Percentiles rank a stretch among this genome's conserved stretches.
Evolutionary conservation across 1,140 invertebrate genomes (phyloP).

Genomic region (Lasaia peninsularis): DNA sequence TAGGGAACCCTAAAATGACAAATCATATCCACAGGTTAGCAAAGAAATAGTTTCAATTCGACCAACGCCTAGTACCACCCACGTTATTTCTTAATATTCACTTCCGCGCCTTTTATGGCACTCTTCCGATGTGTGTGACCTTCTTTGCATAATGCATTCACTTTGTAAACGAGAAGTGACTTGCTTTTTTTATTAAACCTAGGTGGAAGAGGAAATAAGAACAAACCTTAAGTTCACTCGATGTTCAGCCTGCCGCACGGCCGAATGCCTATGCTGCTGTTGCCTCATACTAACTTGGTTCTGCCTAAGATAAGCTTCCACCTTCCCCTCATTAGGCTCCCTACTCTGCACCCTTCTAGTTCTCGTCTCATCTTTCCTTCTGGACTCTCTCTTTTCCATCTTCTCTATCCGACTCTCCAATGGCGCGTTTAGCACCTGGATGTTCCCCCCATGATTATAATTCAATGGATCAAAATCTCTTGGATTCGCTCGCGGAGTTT

Average conservation of each 20-base stretch:
- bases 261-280: constrained; percentile 63
- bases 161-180: no score
- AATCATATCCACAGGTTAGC: neutral
- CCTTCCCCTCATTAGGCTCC: constrained; percentile 58
- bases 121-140: no score
- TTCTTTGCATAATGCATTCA: no score
- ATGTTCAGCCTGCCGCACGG: constrained; percentile 70
- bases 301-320: constrained; percentile 69
- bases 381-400: constrained; percentile 45
- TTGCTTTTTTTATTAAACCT: no score
- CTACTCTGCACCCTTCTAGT: constrained; percentile 40
- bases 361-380: constrained; percentile 47
- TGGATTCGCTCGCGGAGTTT: constrained; percentile 29
- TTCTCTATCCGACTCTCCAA: constrained; percentile 44
- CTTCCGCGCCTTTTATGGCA: no score
- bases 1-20: neutral
- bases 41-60: no score
- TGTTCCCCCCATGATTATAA: constrained; percentile 71
- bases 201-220: no score
- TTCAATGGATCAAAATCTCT: constrained; percentile 66
- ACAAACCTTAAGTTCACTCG: constrained; percentile 65
- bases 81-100: no score
- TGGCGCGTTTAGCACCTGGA: constrained; percentile 48
- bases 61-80: no score
- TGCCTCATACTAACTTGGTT: constrained; percentile 69